Base-by-base conservation (phyloP, 2,113 vertebrate species). In the Craseonycteris thonglongyai region DNA sequence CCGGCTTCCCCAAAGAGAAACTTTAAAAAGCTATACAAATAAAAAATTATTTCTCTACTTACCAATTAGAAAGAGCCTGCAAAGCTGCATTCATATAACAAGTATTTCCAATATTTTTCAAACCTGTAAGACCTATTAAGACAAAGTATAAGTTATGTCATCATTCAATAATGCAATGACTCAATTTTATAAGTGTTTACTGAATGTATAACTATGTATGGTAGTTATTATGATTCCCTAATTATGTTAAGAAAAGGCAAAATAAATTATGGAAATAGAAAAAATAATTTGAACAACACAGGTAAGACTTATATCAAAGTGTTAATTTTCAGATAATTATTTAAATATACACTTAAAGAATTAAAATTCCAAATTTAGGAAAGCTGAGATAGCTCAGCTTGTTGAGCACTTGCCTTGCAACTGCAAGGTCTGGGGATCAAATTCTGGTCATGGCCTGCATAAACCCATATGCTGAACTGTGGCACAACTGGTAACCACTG, bases 41-140 rank as follows among this genome's bases (percentile, higher is more conserved):
- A 76, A 72, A 78, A 75, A 88, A 84, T 28, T 54, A 54, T 63
- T 93, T 80, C 2, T 84, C 58, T 80, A 65, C 99, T 98, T 98
- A 99, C 99, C 99, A 99, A 97, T 99, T 99, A 89, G 99, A 99
- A 97, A 99, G 99, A 66, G 99, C 99, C 97, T 99, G 99, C 69
- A 99, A 99, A 94, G 99, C 99, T 49, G 99, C 99, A 94, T 99
- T 99, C 99, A 99, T 99, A 93, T 99, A 99, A 98, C 99, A 99
- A 93, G 99, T 99, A 97, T 99, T 99, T 75, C 99, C 99, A 75
- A 99, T 99, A 98, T 99, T 99, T 98, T 99, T 99, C 98, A 99
- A 98, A 56, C 99, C 99, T 5, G 99, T 99, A 96, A 99, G 98
- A 84, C 99, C 99, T 99, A 97, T 49, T 86, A 93, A 97, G 56